Conservation (phyloP, 2,888 invertebrate genomes). For the Metopia argyrocephala region DNA sequence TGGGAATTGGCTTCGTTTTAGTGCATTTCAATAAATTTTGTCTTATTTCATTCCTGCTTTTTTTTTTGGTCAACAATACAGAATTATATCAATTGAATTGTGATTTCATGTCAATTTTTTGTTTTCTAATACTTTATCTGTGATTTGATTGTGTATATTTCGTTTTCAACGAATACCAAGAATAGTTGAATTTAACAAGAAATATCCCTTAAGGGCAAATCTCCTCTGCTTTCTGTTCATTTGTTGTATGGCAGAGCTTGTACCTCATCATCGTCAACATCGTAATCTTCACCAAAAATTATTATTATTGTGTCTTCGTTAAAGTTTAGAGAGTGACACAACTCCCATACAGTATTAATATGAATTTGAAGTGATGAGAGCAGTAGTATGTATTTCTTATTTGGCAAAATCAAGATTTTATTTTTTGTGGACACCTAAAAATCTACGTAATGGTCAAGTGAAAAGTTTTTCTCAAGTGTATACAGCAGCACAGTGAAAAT, state of each 20-base stretch:
- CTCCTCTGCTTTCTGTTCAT: not conserved
- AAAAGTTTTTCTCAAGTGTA: slow-evolving; percentile 68
- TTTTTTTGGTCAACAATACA: slow-evolving; percentile 42
- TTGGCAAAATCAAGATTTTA: slow-evolving; percentile 21
- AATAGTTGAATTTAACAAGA: slow-evolving; percentile 47
- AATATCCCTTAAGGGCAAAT: slow-evolving; percentile 62
- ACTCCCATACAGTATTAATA: slow-evolving; percentile 30
- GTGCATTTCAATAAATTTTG: slow-evolving; percentile 55
- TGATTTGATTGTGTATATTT: slow-evolving; percentile 48
- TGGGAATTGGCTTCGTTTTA: slow-evolving; percentile 76
- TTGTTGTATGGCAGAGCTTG: not conserved
- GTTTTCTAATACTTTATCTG: slow-evolving; percentile 54
- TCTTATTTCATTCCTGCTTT: slow-evolving; percentile 7
- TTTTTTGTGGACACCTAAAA: slow-evolving; percentile 35
- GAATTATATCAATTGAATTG: slow-evolving; percentile 68
- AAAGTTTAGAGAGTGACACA: slow-evolving; percentile 33
- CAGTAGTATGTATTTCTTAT: slow-evolving; percentile 5
- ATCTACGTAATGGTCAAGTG: slow-evolving; percentile 74
- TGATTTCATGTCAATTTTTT: slow-evolving; percentile 66
- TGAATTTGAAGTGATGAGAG: slow-evolving; percentile 12
- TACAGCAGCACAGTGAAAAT: slow-evolving; percentile 35
- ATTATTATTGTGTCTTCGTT: slow-evolving; percentile 10
- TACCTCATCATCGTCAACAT: slow-evolving; percentile 5
- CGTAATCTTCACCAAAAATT: not conserved
- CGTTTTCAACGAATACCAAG: slow-evolving; percentile 28